phyloP scores from a whole-genome alignment of 1,140 invertebrate genomes.

The Probaryconus sp. region DNA sequence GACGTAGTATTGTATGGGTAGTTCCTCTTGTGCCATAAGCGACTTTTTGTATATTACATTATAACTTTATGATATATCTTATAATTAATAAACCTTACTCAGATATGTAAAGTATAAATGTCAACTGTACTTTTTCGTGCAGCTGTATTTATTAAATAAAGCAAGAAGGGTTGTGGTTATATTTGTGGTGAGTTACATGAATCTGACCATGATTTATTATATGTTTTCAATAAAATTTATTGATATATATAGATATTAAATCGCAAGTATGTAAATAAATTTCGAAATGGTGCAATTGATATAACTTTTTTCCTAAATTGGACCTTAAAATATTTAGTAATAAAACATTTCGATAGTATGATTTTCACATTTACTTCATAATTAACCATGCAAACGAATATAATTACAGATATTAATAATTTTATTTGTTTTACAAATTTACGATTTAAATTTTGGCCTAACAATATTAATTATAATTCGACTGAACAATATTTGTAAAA shows the following conservation, averaged over 20 bases:
- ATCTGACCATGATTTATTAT: slow-evolving; percentile 17
- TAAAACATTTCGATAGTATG: too few species aligned
- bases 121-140: slow-evolving; percentile 52
- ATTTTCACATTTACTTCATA: too few species aligned
- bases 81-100: too few species aligned
- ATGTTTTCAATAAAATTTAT: slow-evolving; percentile 30
- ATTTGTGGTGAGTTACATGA: slow-evolving; percentile 24
- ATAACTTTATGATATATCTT: slow-evolving; percentile 7
- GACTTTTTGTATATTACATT: slow-evolving; percentile 33
- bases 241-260: slow-evolving; percentile 24
- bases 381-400: too few species aligned
- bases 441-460: too few species aligned
- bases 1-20: slow-evolving; percentile 46
- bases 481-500: neutral
- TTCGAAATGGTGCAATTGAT: slow-evolving; percentile 24
- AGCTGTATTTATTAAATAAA: slow-evolving; percentile 24
- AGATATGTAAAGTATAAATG: slow-evolving; percentile 44
- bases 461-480: neutral
- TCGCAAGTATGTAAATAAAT: slow-evolving; percentile 33
- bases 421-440: too few species aligned
- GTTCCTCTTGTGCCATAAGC: slow-evolving; percentile 42
- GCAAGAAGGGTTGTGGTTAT: slow-evolving; percentile 30
- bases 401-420: too few species aligned
- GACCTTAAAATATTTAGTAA: slow-evolving; percentile 11
- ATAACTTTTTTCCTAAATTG: slow-evolving; percentile 39